These are phyloP conservation scores for Thaumetopoea pityocampa DNA, from an alignment of 1,140 invertebrate species.

Conservation along the genomic window DNA sequence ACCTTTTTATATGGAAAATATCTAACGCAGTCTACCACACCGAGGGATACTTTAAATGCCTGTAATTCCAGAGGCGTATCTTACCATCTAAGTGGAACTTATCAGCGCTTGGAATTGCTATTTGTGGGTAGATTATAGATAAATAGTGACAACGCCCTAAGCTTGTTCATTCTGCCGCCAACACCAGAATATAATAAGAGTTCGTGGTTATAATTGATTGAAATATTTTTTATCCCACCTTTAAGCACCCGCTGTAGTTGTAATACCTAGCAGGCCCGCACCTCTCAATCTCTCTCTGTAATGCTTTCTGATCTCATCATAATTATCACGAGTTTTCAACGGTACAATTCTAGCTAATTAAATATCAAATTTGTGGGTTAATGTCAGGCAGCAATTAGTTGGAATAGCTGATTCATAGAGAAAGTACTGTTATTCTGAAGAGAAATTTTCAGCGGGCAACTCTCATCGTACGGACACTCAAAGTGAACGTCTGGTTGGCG, in stretches of 20 bases:
- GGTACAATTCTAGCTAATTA: slow-evolving; percentile 28
- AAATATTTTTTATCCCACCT: slow-evolving; percentile 5
- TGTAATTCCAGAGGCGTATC: too few relatives aligned
- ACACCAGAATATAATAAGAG: too few relatives aligned
- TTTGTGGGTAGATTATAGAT: too few relatives aligned
- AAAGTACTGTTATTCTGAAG: slow-evolving; percentile 29
- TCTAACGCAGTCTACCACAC: too few relatives aligned
- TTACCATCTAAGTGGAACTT: too few relatives aligned
- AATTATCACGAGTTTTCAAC: slow-evolving; percentile 21
- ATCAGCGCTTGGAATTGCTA: too few relatives aligned
- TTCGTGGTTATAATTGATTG: too few relatives aligned
- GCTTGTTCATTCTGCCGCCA: too few relatives aligned
- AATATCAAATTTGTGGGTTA: slow-evolving; percentile 35
- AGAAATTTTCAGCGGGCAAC: slow-evolving; percentile 19
- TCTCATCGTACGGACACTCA: slow-evolving; percentile 3
- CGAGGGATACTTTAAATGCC: too few relatives aligned
- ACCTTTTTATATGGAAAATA: too few relatives aligned
- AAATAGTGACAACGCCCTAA: too few relatives aligned
- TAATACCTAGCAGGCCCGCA: slow-evolving; percentile 5
- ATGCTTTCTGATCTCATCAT: slow-evolving; percentile 28
- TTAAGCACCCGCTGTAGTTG: slow-evolving; percentile 6
- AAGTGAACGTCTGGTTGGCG: slow-evolving; percentile 3
- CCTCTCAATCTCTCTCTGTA: slow-evolving; percentile 11
- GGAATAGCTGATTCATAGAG: slow-evolving; percentile 42
- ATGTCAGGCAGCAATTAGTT: slow-evolving; percentile 33